Conservation (phyloP, 2,888 invertebrate genomes). For the Trissolcus japonicus region DNA sequence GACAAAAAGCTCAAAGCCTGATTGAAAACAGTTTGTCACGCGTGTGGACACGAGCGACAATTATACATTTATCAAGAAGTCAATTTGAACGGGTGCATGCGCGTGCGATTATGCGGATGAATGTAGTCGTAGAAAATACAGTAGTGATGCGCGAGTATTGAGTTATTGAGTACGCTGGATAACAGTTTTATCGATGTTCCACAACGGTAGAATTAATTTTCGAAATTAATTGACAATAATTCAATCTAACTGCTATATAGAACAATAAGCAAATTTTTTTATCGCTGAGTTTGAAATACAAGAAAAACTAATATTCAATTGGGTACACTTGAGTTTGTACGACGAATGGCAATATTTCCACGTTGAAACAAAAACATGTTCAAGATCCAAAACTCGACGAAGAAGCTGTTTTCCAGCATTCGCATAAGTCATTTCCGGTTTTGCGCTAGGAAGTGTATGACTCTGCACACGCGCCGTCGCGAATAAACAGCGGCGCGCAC, state of each 20-base stretch:
- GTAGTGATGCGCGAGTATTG: conserved; percentile 20
- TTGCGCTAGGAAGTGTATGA: conserved; percentile 22
- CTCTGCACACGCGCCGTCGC: conserved; percentile 31
- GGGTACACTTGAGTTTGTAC: not conserved
- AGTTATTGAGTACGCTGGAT: conserved; percentile 5
- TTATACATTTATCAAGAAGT: conserved; percentile 49
- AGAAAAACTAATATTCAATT: not conserved
- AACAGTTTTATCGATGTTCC: conserved; percentile 20
- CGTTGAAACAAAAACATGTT: not conserved
- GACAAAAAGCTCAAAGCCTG: conserved; percentile 34
- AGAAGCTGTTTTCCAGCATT: conserved; percentile 28
- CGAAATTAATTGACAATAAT: not conserved
- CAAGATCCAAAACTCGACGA: not conserved
- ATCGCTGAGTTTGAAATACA: not conserved
- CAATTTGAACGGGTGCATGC: conserved; percentile 40
- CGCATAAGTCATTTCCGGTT: conserved; percentile 25
- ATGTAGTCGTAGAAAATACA: conserved; percentile 22
- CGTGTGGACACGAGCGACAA: conserved; percentile 16
- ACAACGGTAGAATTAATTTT: not conserved
- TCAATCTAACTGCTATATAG: not conserved
- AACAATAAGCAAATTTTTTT: not conserved
- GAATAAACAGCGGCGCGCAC: conserved; percentile 31
- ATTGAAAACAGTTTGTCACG: conserved; percentile 22
- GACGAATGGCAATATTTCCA: not conserved
- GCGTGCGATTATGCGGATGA: conserved; percentile 20